Conservation (phyloP, 2,888 invertebrate species). For the Anodontia alba region DNA sequence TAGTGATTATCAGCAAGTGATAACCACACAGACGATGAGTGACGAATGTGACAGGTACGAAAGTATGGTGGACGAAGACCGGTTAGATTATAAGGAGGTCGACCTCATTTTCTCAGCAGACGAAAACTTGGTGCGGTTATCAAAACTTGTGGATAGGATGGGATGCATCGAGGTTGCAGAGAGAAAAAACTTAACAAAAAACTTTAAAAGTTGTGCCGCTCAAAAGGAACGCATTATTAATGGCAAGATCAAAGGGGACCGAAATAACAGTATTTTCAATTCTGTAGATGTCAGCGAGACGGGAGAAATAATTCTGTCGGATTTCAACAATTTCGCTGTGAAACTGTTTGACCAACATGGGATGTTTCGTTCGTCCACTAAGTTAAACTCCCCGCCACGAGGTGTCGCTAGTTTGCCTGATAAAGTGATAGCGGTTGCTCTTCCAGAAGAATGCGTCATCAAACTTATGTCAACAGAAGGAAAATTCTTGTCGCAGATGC, state of each 20-base stretch:
- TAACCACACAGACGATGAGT: constrained; percentile 48
- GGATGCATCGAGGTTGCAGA: constrained; percentile 57
- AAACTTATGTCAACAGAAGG: constrained; percentile 58
- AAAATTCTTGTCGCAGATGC: constrained; percentile 47
- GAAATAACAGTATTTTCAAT: constrained; percentile 58
- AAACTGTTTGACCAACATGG: constrained; percentile 59
- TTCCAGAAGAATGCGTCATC: constrained; percentile 59
- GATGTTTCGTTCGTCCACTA: constrained; percentile 52
- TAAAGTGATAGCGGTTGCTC: constrained; percentile 50
- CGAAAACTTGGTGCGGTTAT: constrained; percentile 52
- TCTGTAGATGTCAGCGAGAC: constrained; percentile 56
- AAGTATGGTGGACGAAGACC: constrained; percentile 54
- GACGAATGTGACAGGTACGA: constrained; percentile 57
- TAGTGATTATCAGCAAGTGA: constrained; percentile 52
- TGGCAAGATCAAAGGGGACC: constrained; percentile 57
- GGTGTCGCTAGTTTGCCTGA: constrained; percentile 55
- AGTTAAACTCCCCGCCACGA: constrained; percentile 56
- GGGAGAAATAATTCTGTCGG: constrained; percentile 57
- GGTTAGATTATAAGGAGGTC: constrained; percentile 59
- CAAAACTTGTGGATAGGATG: constrained; percentile 52
- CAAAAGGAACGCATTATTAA: constrained; percentile 60
- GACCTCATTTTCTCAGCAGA: constrained; percentile 56
- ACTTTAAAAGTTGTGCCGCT: constrained; percentile 55
- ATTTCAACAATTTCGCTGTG: constrained; percentile 58
- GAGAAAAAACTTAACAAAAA: constrained; percentile 51